phyloP scores from a whole-genome alignment of 2,113 vertebrate species.

The Bufo gargarizans region DNA sequence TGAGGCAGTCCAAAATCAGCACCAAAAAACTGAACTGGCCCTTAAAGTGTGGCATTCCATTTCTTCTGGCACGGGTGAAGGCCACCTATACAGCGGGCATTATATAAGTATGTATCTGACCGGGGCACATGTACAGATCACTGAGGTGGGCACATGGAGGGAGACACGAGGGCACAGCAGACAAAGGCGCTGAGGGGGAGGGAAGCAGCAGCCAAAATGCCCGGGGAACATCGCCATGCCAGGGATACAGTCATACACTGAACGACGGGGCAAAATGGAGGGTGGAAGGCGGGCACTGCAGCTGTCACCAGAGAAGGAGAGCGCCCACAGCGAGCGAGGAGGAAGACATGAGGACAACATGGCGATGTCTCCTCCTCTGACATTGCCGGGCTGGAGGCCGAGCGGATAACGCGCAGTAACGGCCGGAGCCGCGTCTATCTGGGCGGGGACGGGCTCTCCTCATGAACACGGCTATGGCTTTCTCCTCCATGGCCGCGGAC shows the following conservation, averaged over 20 bases:
- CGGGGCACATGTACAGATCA: too few relatives aligned
- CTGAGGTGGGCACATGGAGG: background rate
- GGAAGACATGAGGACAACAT: slow-evolving; percentile 54
- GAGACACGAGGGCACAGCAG: background rate
- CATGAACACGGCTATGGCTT: background rate
- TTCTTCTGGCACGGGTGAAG: too few relatives aligned
- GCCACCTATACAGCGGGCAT: too few relatives aligned
- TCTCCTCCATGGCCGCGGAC: background rate
- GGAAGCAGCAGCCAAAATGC: slow-evolving; percentile 2
- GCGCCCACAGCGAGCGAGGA: slow-evolving; percentile 5
- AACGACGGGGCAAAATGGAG: slow-evolving; percentile 35
- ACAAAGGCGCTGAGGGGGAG: background rate
- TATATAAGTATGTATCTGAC: too few relatives aligned
- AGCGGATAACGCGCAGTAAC: background rate
- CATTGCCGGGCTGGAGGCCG: background rate
- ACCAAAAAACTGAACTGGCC: too few relatives aligned
- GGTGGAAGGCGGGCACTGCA: slow-evolving; percentile 44
- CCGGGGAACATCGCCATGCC: background rate
- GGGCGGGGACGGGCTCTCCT: background rate
- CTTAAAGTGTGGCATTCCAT: too few relatives aligned
- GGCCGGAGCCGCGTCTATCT: background rate
- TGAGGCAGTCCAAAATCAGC: too few relatives aligned
- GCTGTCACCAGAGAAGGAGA: slow-evolving; percentile 45
- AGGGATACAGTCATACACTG: background rate
- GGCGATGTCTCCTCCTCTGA: slow-evolving; percentile 51